Conservation (phyloP, 2,797 vertebrate species). For the Anolis apletophallus region DNA sequence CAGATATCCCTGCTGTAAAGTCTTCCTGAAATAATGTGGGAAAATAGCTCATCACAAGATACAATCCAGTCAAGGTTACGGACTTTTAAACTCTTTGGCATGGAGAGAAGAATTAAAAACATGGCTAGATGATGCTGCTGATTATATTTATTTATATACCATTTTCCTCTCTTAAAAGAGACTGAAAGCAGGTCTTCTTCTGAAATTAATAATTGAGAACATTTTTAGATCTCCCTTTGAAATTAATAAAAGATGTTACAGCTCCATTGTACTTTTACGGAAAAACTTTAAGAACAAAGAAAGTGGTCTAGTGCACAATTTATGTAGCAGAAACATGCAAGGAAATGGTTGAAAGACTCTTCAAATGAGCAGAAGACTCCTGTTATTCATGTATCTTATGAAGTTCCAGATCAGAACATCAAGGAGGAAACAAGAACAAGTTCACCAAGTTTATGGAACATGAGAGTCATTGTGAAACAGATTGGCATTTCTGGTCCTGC, state of each 20-base stretch:
- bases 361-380: not conserved
- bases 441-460: constrained; percentile 39
- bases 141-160: no score
- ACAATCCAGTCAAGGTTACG: not conserved
- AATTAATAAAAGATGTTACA: not conserved
- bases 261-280: not conserved
- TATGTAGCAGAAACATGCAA: not conserved
- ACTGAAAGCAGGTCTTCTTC: no score
- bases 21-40: not conserved
- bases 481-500: constrained; percentile 41
- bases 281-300: not conserved
- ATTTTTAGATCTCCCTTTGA: not conserved
- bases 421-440: constrained; percentile 33
- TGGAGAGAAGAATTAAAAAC: not conserved
- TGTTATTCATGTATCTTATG: constrained; percentile 37
- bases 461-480: constrained; percentile 24
- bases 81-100: not conserved
- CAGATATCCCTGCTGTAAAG: not conserved
- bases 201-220: not conserved
- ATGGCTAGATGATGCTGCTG: not conserved
- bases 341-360: not conserved
- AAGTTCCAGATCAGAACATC: constrained; percentile 37
- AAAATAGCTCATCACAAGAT: not conserved
- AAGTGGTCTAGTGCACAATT: not conserved
- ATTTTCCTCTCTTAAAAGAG: no score